These are phyloP conservation scores for Drosophila saltans DNA, from an alignment of 1,140 invertebrate species.

Conservation along the genomic window DNA sequence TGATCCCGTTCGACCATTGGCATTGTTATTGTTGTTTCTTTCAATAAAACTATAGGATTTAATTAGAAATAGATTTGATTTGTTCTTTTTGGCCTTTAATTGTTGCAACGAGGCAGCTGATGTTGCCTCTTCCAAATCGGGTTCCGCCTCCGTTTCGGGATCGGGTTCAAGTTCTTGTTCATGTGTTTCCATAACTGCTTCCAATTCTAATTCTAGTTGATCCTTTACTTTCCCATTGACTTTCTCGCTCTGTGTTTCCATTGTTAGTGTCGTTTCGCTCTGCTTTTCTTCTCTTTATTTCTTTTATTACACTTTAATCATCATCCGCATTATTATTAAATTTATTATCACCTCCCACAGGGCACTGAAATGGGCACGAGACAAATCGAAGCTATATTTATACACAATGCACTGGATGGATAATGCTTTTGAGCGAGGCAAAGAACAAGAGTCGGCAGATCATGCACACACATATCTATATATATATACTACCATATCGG, in stretches of 20 bases:
- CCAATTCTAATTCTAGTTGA: neutral
- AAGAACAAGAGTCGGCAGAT: neutral
- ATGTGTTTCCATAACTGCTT: neutral
- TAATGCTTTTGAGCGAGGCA: neutral
- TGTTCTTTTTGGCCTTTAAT: constrained; percentile 62
- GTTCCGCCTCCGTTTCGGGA: neutral
- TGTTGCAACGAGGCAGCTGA: constrained; percentile 38
- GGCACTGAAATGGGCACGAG: constrained; percentile 21
- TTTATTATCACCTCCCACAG: constrained; percentile 4
- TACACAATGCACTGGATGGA: neutral
- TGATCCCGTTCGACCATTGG: neutral
- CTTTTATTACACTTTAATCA: constrained; percentile 6
- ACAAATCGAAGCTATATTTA: constrained; percentile 18
- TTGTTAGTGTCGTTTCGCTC: constrained; percentile 9
- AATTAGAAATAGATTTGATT: constrained; percentile 67
- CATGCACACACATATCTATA: too few relatives aligned
- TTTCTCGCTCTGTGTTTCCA: constrained; percentile 31
- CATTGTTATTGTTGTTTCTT: constrained; percentile 18
- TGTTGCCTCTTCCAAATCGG: neutral
- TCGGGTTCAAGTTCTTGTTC: neutral
- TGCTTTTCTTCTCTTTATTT: neutral
- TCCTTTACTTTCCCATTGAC: constrained; percentile 6
- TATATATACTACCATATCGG: too few relatives aligned
- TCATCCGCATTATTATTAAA: neutral
- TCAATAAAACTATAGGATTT: constrained; percentile 70